Percentiles rank a stretch among this genome's conserved stretches.
These are phyloP conservation scores for Clostera curtula DNA, from an alignment of 2,888 invertebrate genomes.

Conservation along the genomic window DNA sequence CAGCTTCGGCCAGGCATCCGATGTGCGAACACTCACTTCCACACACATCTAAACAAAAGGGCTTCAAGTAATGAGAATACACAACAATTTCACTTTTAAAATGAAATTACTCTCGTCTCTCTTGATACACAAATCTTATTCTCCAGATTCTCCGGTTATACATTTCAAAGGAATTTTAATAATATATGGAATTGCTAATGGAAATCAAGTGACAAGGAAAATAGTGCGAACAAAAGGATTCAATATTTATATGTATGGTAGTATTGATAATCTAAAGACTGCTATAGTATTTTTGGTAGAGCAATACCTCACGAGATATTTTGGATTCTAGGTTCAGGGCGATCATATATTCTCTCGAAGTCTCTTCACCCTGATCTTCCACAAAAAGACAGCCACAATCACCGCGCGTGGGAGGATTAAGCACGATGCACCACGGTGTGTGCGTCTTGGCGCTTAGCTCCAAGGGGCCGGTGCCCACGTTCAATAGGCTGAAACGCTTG, in stretches of 20 bases:
- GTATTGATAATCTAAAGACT: too few species aligned
- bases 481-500: slow-evolving; percentile 35
- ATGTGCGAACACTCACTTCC: slow-evolving; percentile 27
- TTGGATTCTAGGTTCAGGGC: slow-evolving; percentile 24
- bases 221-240: too few species aligned
- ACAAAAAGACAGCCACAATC: slow-evolving; percentile 4
- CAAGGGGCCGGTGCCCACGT: slow-evolving; percentile 36
- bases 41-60: slow-evolving; percentile 28
- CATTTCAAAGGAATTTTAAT: too few species aligned
- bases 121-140: too few species aligned
- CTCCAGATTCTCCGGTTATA: too few species aligned
- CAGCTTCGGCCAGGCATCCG: slow-evolving; percentile 22
- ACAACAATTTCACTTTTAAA: too few species aligned
- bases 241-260: too few species aligned
- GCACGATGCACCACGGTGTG: slow-evolving; percentile 35
- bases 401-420: slow-evolving; percentile 5
- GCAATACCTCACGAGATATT: slow-evolving; percentile 36
- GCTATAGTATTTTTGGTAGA: too few species aligned
- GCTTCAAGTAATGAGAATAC: not conserved
- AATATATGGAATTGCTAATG: too few species aligned
- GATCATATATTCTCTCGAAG: slow-evolving; percentile 1
- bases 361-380: not conserved
- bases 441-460: slow-evolving; percentile 17
- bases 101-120: not conserved
- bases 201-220: too few species aligned